These are phyloP conservation scores for Carterocephalus palaemon DNA, from an alignment of 2,888 invertebrate species.

Conservation along the genomic window DNA sequence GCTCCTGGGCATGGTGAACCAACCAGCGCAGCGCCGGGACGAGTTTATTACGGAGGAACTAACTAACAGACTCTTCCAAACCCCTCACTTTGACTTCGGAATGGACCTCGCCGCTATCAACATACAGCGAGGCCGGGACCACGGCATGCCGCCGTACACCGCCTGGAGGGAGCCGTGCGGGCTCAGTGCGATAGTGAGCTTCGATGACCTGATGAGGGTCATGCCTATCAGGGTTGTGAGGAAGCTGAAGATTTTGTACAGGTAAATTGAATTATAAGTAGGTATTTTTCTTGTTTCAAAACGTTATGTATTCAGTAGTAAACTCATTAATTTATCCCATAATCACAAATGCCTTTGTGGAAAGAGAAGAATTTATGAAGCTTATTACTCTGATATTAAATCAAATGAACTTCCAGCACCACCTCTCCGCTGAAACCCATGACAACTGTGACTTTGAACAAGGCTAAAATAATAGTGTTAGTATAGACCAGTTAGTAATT, in stretches of 20 bases:
- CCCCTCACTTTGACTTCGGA: conserved; percentile 83
- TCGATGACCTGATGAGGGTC: conserved; percentile 84
- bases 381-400: too few relatives aligned
- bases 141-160: conserved; percentile 89
- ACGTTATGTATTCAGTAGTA: neutral
- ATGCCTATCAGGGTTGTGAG: conserved; percentile 82
- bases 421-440: too few relatives aligned
- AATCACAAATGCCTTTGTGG: too few relatives aligned
- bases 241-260: conserved; percentile 80
- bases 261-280: too few relatives aligned
- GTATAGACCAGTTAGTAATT: too few relatives aligned
- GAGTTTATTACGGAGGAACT: conserved; percentile 89
- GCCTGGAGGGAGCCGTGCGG: conserved; percentile 90
- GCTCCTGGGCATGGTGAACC: conserved; percentile 86
- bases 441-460: too few relatives aligned
- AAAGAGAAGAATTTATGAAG: too few relatives aligned
- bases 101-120: conserved; percentile 94
- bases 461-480: too few relatives aligned
- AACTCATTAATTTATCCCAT: too few relatives aligned
- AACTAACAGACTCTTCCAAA: conserved; percentile 91
- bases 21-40: conserved; percentile 87
- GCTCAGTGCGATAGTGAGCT: conserved; percentile 80
- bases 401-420: too few relatives aligned
- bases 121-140: conserved; percentile 90
- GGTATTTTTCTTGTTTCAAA: neutral